Conservation (phyloP, 1,140 invertebrate genomes). For the Telenomus remus region DNA sequence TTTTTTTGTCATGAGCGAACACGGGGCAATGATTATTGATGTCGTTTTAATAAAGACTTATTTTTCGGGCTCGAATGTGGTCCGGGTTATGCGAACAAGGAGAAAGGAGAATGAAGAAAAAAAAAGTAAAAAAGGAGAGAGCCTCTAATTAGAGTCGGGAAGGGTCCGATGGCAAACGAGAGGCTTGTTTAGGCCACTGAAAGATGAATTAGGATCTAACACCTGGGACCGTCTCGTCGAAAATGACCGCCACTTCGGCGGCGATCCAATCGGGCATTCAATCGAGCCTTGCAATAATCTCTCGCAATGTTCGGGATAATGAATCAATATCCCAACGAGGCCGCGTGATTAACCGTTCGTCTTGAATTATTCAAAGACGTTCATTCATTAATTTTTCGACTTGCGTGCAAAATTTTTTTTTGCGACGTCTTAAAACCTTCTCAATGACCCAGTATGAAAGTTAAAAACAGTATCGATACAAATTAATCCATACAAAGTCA, state of each 20-base stretch:
- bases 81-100: background rate
- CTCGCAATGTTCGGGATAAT: constrained; percentile 46
- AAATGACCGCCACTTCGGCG: constrained; percentile 31
- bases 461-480: constrained; percentile 48
- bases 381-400: constrained; percentile 50
- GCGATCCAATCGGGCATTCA: constrained; percentile 55
- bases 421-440: too few relatives aligned
- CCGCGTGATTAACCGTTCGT: constrained; percentile 41
- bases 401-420: constrained; percentile 42
- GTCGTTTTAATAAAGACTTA: background rate
- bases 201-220: constrained; percentile 57
- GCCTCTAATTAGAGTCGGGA: constrained; percentile 50
- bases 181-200: constrained; percentile 47
- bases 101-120: background rate
- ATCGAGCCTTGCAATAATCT: constrained; percentile 56
- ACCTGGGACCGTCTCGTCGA: constrained; percentile 50
- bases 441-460: too few relatives aligned
- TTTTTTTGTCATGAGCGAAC: constrained; percentile 4
- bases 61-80: background rate
- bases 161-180: constrained; percentile 34
- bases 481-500: constrained; percentile 24
- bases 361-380: constrained; percentile 56
- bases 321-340: constrained; percentile 58
- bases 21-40: background rate
- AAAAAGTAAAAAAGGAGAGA: constrained; percentile 6